A percentile compares a stretch with the other conserved stretches of the same genome.
Evolutionary conservation across 92 coral and sea anemone species (phyloP).

Genomic region (Meandrina meandrites): DNA sequence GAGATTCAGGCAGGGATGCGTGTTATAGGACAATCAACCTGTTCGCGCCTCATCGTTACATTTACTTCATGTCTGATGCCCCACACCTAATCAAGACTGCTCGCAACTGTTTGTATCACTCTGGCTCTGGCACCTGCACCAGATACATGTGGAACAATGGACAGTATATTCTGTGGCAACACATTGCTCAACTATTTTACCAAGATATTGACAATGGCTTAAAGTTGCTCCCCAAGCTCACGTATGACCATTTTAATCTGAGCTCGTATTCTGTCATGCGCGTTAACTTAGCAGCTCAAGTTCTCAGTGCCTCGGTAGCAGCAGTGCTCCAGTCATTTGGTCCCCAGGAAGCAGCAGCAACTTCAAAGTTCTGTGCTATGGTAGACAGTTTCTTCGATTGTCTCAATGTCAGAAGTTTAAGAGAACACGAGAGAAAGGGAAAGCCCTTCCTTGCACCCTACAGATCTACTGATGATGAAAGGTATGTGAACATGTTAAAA

Average conservation of each 20-base stretch:
- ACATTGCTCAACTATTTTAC: constrained; percentile 55
- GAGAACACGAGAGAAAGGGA: constrained; percentile 61
- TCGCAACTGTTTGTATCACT: constrained; percentile 49
- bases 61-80: too few relatives aligned
- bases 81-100: constrained; percentile 39
- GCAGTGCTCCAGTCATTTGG: constrained; percentile 58
- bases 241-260: constrained; percentile 62
- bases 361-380: constrained; percentile 59
- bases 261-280: constrained; percentile 59
- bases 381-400: constrained; percentile 66
- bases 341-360: constrained; percentile 61
- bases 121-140: constrained; percentile 50
- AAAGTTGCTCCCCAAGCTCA: constrained; percentile 61
- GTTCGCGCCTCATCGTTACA: too few relatives aligned
- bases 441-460: constrained; percentile 68
- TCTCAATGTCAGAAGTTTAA: constrained; percentile 53
- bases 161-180: constrained; percentile 55
- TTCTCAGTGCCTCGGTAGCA: constrained; percentile 63
- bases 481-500: too few relatives aligned
- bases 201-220: too few relatives aligned
- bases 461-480: constrained; percentile 62
- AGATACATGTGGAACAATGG: constrained; percentile 67
- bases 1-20: constrained; percentile 35
- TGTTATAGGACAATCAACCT: constrained; percentile 42
- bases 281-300: constrained; percentile 66